Evolutionary conservation across 1,140 invertebrate genomes (phyloP), one percentile per base, ranked within the genome.

Genomic region (Calycopis cecrops): DNA sequence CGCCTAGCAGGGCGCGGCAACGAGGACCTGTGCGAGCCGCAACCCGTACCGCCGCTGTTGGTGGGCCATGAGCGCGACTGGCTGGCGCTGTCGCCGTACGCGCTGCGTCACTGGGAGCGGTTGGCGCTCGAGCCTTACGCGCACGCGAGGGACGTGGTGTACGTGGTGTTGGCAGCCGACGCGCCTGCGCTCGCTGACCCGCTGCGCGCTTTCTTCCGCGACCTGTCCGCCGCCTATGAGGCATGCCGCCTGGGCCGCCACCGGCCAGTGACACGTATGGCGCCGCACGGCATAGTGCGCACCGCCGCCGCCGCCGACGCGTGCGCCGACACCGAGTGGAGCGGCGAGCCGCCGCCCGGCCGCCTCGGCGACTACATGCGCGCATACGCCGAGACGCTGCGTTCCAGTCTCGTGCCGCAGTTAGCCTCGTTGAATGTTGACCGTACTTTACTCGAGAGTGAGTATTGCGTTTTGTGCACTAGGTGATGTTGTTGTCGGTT

Each of bases 21-120:
- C 16, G 96, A 98, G 73, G 97, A 99, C 76, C 93, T 96, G 48
- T 98, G 96, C 85, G 97, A 98, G 74, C 97, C 98, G 9, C 97
- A 99, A 85, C 97, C 97, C 0, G 97, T 99, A 68, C 98, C 98
- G 7, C 94, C 95, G 4, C 88, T 99, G 16, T 91, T 98, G 48
- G 96, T 98, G 35, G 97, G 97, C 1, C 94, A 96, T 85, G 98
- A 99, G 66, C 94, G 96, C 70, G 98, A 99, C 82, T 98, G 97
- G 96, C 82, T 99, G 2, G 94, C 95, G 1, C 85, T 99, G 17
- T 96, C 97, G 9, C 98, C 98, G 0, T 96, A 97, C 77, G 95
- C 96, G 12, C 89, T 99, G 17, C 94, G 95, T 55, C 97, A 95
- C 72, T 99, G 98, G 98, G 97, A 99, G 79, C 96, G 97, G 71